Evolutionary conservation across 2,113 vertebrate genomes (phyloP).

Genomic region (Indicator indicator): DNA sequence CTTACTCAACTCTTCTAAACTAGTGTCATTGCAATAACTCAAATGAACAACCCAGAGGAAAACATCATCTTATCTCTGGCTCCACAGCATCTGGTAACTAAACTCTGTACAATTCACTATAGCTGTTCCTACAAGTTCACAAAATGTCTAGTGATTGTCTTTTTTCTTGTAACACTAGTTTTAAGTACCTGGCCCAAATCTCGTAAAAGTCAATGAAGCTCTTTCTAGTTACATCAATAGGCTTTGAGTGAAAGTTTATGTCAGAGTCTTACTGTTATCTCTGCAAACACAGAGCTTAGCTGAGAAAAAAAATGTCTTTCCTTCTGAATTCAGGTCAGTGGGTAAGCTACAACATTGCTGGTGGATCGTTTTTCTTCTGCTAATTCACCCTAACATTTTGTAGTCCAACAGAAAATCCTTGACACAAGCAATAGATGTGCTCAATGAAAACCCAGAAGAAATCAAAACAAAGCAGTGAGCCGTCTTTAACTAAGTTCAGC

Average conservation of each 20-base stretch:
- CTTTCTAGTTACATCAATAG: not conserved
- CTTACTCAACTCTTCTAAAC: not conserved
- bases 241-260: not conserved
- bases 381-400: not conserved
- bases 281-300: not conserved
- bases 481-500: not conserved
- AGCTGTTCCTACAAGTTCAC: not conserved
- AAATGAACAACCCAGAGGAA: not conserved
- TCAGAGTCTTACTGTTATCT: not conserved
- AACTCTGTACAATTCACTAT: not conserved
- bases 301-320: not conserved
- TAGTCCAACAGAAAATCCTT: not conserved
- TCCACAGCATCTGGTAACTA: not conserved
- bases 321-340: not conserved
- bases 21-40: not conserved
- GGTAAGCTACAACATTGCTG: not conserved
- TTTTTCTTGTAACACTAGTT: not conserved
- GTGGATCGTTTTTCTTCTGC: not conserved
- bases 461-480: slow-evolving; percentile 8
- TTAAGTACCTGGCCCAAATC: not conserved
- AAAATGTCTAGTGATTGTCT: not conserved
- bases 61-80: not conserved
- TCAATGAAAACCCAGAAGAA: not conserved
- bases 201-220: not conserved
- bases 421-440: not conserved